These are phyloP conservation scores for Micromys minutus DNA, from an alignment of 2,113 vertebrate genomes.

Conservation along the genomic window DNA sequence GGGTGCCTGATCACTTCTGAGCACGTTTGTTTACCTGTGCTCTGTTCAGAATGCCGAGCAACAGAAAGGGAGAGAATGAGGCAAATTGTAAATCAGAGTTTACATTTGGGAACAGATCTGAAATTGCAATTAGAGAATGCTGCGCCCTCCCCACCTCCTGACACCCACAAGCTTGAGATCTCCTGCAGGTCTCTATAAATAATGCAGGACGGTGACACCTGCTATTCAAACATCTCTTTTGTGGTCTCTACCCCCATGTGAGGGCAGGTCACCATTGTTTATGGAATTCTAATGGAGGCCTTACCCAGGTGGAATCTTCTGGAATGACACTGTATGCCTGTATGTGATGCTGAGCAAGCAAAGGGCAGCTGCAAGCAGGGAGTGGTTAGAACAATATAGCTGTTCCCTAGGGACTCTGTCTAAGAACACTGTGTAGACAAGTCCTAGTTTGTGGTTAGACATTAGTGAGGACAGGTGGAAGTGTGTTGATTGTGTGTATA, in stretches of 20 bases:
- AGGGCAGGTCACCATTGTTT: conserved; percentile 39
- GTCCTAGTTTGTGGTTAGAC: not conserved
- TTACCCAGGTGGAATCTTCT: conserved; percentile 29
- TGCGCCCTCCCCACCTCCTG: not conserved
- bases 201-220: not conserved
- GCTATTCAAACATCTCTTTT: conserved; percentile 30
- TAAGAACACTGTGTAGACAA: not conserved
- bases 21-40: conserved; percentile 56
- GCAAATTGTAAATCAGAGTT: not conserved
- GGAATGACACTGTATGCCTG: not conserved
- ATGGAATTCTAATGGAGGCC: not conserved
- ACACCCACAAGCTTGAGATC: not conserved
- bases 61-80: not conserved
- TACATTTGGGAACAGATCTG: not conserved
- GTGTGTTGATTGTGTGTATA: not conserved
- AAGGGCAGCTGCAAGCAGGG: not conserved
- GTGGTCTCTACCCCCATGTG: not conserved
- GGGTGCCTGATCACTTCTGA: not conserved
- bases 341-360: not conserved
- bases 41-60: conserved; percentile 44
- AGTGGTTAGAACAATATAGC: not conserved
- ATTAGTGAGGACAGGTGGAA: not conserved
- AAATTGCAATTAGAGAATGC: conserved; percentile 60
- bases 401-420: not conserved
- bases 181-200: conserved; percentile 41